These are phyloP conservation scores for Spisula solida DNA, from an alignment of 2,888 invertebrate species.

Conservation along the genomic window DNA sequence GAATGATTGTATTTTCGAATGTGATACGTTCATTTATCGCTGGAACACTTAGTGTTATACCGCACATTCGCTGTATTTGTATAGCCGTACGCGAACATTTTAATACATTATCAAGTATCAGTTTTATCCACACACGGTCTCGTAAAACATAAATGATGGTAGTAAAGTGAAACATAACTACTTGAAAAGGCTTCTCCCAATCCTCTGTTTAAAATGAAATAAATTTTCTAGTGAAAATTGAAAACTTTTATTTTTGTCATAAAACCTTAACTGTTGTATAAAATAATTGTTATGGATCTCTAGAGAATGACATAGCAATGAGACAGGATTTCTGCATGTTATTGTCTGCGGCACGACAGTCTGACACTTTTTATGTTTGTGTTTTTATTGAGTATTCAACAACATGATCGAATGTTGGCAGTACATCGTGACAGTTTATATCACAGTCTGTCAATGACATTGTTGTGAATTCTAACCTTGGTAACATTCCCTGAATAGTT, in stretches of 20 bases:
- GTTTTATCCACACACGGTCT: not conserved
- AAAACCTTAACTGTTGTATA: not conserved
- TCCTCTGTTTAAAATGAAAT: not conserved
- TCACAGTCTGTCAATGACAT: not conserved
- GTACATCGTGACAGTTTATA: constrained; percentile 3
- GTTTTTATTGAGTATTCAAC: constrained; percentile 7
- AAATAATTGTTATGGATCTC: not conserved
- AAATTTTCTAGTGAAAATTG: constrained; percentile 4
- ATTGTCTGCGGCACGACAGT: not conserved
- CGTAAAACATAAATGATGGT: not conserved
- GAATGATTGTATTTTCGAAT: not conserved
- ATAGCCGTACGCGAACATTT: not conserved
- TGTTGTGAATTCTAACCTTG: not conserved
- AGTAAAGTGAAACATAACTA: not conserved
- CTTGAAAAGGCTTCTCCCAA: not conserved
- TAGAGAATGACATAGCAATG: too few relatives aligned
- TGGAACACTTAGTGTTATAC: not conserved
- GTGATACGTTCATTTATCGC: constrained; percentile 9
- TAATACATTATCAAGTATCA: not conserved
- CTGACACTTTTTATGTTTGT: constrained; percentile 7
- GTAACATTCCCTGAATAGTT: not conserved
- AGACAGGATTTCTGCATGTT: not conserved
- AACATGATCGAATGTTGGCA: not conserved
- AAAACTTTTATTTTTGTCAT: not conserved
- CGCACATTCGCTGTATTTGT: not conserved